Percentiles rank a stretch among this genome's conserved stretches.
Conservation (phyloP, 2,888 invertebrate species). For the Eupelmus urozonus region DNA sequence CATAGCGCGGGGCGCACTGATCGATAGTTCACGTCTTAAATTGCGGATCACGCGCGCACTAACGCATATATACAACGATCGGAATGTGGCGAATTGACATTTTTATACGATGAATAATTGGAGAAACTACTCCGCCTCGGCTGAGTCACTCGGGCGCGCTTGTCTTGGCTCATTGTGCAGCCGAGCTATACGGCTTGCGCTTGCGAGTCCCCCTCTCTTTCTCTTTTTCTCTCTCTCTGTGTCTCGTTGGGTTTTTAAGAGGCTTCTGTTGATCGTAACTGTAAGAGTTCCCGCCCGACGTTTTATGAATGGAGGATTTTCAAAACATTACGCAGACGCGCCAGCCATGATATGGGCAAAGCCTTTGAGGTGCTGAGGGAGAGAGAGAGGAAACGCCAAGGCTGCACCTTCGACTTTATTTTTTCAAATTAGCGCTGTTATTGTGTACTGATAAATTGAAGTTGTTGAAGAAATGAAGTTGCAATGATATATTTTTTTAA, state of each 20-base stretch:
- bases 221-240: not conserved
- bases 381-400: too few species aligned
- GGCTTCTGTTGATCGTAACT: conserved; percentile 48
- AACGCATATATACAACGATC: not conserved
- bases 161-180: not conserved
- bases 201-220: not conserved
- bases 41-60: too few species aligned
- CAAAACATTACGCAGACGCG: conserved; percentile 26
- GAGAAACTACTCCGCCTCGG: conserved; percentile 21
- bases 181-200: not conserved
- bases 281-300: conserved; percentile 18
- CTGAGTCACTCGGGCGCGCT: not conserved
- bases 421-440: too few species aligned
- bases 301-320: conserved; percentile 44
- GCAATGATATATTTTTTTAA: too few species aligned
- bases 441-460: too few species aligned
- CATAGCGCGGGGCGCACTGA: too few species aligned
- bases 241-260: conserved; percentile 22
- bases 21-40: too few species aligned
- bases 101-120: conserved; percentile 54
- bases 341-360: not conserved
- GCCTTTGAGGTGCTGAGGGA: conserved; percentile 2
- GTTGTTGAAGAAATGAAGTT: too few species aligned
- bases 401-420: too few species aligned
- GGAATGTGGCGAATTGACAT: conserved; percentile 56